Evolutionary conservation across 2,113 vertebrate species (phyloP), one percentile per base, ranked within the genome.

Genomic region (Urocitellus parryii): DNA sequence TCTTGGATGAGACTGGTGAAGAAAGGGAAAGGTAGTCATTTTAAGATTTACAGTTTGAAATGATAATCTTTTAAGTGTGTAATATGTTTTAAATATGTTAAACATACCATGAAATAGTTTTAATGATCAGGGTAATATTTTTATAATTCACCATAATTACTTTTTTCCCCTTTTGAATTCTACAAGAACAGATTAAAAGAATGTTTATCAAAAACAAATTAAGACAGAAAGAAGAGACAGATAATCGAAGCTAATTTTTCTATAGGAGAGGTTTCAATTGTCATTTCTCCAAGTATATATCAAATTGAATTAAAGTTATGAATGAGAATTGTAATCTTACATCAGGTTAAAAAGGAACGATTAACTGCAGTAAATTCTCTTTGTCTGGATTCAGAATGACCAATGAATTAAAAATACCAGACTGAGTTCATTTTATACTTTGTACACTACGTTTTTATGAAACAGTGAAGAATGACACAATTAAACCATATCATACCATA

Each of bases 1-100:
- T 99, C 63, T 98, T 99, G 98, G 99, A 99, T 97, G 99, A 99
- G 98, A 99, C 99, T 37, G 99, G 99, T 13, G 99, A 99, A 98
- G 99, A 99, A 98, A 99, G 99, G 96, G 99, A 99, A 98, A 99
- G 99, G 99, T 99, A 98, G 92, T 97, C 78, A 68, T 82, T 88
- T 97, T 85, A 96, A 56, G 78, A 88, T 93, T 96, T 96, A 96
- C 56, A 87, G 56, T 90, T 83, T 97, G 68, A 93, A 97, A 94
- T 97, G 48, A 81, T 95, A 34, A 42, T 96, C 67, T 83, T 96
- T 96, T 95, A 80, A 91, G 22, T 96, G 12, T 32, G 4, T 92
- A 87, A 17, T 82, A 61, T 77, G 25, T 89, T 27, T 92, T 81
- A 24, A 90, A 42, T 95, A 85, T 91, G 25, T 90, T 84, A 91